Base-by-base conservation (phyloP, 1,140 invertebrate genomes). In the Caenorhabditis tropicalis region DNA sequence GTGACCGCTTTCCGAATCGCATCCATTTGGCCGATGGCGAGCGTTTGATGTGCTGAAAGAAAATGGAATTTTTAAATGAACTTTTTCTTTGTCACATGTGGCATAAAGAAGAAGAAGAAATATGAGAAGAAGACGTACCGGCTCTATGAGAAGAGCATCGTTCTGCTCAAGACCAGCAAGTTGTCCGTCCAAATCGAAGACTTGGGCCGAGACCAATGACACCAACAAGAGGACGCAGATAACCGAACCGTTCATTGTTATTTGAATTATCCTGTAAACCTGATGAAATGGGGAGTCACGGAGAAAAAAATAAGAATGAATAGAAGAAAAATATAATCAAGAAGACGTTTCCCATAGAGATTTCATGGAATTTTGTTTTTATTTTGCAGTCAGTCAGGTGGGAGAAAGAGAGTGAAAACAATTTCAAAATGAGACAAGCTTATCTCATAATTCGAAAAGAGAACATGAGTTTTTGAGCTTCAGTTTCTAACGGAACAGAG, bases 1-100 rank as follows among this genome's bases (percentile, higher is more conserved):
- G 83, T 24, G 83, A 85, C 27, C 83, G 29, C 79, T 85, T 85
- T 46, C 83, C 83, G 33, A 85, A 85, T 81, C 83, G 36, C 83
- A 85, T 85, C 83, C 83, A 85, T 49, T 85, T 85, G 39, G 83
- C 74, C 5, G 74, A 80, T 31, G 83, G 83, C 12, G 83, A 85
- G 31, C 83, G 74, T 46, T 85, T 85, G 82, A 46, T 27, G 16
- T 65, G 82, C 82, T 70, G 36, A 19, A 65, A 65, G 31, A 36
- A n/a, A n/a, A 36, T n/a, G 15, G 31, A 65, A 65, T 36, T 36
- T 65, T 65, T 36, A 33, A 65, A 36, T 36, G 29, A 19, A 12
- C 33, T 36, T 33, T 65, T 65, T 36, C 16, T 7, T 36, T 5
- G 21, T n/a, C 15, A n/a, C 27, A 24, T 56, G 51, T 27, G 15